Evolutionary conservation across 2,797 vertebrate genomes (phyloP).

Genomic region (Coregonus ussuriensis): DNA sequence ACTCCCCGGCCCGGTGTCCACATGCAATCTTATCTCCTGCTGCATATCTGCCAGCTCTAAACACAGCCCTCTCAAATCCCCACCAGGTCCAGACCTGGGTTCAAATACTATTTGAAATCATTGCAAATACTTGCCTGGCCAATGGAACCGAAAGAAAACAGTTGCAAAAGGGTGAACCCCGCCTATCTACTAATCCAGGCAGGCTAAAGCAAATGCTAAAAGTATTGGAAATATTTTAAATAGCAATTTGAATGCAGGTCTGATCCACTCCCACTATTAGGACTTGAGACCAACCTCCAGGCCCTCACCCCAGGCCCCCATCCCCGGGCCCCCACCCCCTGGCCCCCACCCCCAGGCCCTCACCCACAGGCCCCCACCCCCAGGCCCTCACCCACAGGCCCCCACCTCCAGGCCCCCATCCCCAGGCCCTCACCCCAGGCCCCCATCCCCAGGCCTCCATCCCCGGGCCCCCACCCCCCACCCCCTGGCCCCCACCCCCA

Average conservation of each 20-base stretch:
- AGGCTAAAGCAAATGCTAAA: neutral
- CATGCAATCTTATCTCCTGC: conserved; percentile 2
- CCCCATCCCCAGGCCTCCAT: no score
- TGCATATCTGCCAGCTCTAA: conserved; percentile 28
- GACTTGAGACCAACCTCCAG: conserved; percentile 47
- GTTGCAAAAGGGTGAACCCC: neutral
- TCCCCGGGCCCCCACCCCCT: conserved; percentile 63
- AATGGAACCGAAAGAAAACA: neutral
- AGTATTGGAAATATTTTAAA: neutral
- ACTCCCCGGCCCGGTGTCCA: neutral
- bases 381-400: no score
- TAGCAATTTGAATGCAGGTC: neutral
- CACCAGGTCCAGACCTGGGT: conserved; percentile 4
- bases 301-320: conserved; percentile 56
- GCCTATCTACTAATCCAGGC: neutral
- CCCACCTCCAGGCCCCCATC: no score
- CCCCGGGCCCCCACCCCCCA: no score
- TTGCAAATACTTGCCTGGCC: neutral
- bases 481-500: no score
- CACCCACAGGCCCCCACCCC: neutral
- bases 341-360: no score
- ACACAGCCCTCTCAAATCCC: conserved; percentile 31
- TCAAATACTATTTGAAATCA: neutral
- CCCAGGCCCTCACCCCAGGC: conserved; percentile 13
- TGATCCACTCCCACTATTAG: neutral